Percentiles rank a stretch among this genome's conserved stretches.
Conservation (phyloP, 2,113 vertebrate species). For the Aegithalos caudatus region DNA sequence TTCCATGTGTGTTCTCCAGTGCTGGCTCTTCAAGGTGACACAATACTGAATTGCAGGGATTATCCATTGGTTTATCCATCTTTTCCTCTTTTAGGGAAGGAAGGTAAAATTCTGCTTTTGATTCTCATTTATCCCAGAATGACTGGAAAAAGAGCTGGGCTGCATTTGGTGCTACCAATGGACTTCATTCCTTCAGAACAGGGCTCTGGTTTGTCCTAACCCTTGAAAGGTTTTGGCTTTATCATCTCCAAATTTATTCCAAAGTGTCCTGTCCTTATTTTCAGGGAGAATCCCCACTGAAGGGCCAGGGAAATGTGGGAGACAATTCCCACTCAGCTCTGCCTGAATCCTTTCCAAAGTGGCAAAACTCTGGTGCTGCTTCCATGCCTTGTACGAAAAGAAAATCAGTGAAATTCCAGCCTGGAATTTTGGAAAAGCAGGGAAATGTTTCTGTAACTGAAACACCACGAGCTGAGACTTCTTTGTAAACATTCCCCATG, state of each 20-base stretch:
- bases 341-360: accelerated
- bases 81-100: background rate
- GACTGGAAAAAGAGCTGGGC: background rate
- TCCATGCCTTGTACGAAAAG: background rate
- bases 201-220: background rate
- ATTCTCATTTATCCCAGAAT: background rate
- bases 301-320: background rate
- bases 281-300: background rate
- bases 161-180: background rate
- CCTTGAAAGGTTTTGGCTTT: background rate
- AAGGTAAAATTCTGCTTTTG: background rate
- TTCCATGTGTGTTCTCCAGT: background rate
- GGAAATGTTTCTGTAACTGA: background rate
- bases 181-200: background rate
- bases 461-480: background rate
- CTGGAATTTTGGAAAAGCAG: background rate
- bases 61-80: background rate
- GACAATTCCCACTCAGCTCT: background rate
- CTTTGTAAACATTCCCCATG: background rate
- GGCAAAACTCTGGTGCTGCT: background rate
- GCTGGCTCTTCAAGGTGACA: background rate
- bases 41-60: background rate
- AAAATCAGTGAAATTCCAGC: background rate
- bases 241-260: background rate
- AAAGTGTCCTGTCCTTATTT: background rate